These are phyloP conservation scores for cat (Felis catus) DNA, from an alignment of 2,113 vertebrate species.

Conservation along the genomic window DNA sequence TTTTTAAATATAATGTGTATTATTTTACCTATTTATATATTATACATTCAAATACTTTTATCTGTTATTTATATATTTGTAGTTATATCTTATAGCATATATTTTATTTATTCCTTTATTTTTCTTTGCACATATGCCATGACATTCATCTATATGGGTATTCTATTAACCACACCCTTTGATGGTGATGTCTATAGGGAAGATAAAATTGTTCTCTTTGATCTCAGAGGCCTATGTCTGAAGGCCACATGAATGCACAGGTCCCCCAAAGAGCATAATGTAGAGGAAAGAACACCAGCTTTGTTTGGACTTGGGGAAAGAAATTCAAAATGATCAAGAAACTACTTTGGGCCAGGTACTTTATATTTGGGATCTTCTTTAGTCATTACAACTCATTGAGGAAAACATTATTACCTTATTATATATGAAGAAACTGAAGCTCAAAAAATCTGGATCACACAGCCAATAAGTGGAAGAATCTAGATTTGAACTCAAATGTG, in stretches of 20 bases:
- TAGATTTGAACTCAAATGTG: neutral
- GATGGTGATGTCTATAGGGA: neutral
- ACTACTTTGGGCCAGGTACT: neutral
- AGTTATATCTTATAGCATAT: neutral
- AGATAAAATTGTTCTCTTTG: constrained; percentile 7
- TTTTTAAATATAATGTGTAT: neutral
- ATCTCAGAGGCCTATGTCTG: neutral
- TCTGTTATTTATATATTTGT: neutral
- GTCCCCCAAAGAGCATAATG: neutral
- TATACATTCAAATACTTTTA: neutral
- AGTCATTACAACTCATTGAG: neutral
- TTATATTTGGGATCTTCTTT: neutral
- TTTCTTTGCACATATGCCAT: neutral
- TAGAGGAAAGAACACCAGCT: neutral
- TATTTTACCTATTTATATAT: neutral
- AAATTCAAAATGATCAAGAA: constrained; percentile 34
- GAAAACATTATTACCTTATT: neutral
- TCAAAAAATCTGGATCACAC: neutral
- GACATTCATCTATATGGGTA: neutral
- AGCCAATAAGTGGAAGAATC: neutral
- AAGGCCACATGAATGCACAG: neutral
- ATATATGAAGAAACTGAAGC: neutral
- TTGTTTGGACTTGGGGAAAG: neutral
- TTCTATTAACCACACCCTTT: neutral
- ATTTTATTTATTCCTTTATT: constrained; percentile 19